Conservation (phyloP, 2,797 vertebrate genomes). For the Psittacula derbiana region DNA sequence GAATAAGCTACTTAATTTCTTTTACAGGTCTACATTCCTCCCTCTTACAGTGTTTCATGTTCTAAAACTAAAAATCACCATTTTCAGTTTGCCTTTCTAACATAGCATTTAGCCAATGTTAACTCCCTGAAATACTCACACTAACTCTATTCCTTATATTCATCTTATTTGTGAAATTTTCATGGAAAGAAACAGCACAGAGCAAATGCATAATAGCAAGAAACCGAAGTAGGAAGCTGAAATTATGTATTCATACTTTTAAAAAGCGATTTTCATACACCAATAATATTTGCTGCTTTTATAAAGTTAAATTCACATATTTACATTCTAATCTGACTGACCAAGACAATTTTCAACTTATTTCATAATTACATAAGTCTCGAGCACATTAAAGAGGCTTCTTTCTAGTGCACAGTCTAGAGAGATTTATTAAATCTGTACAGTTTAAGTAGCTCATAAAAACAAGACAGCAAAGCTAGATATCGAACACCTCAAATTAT, state of each 20-base stretch:
- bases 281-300: background rate
- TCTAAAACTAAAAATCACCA: background rate
- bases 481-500: background rate
- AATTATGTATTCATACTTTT: background rate
- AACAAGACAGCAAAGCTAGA: background rate
- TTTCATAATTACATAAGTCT: background rate
- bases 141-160: background rate
- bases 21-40: background rate
- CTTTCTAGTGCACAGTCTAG: background rate
- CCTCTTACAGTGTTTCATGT: background rate
- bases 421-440: slow-evolving; percentile 13
- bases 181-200: background rate
- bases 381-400: background rate
- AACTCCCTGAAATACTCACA: background rate
- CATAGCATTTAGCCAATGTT: background rate
- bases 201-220: background rate
- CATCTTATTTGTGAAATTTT: background rate
- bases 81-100: background rate
- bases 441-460: slow-evolving; percentile 28
- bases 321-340: background rate
- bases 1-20: background rate
- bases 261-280: background rate
- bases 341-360: background rate
- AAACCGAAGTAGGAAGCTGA: background rate
- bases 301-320: background rate